These are phyloP conservation scores for Meloidogyne chitwoodi DNA, from an alignment of 1,140 invertebrate species.

Conservation along the genomic window DNA sequence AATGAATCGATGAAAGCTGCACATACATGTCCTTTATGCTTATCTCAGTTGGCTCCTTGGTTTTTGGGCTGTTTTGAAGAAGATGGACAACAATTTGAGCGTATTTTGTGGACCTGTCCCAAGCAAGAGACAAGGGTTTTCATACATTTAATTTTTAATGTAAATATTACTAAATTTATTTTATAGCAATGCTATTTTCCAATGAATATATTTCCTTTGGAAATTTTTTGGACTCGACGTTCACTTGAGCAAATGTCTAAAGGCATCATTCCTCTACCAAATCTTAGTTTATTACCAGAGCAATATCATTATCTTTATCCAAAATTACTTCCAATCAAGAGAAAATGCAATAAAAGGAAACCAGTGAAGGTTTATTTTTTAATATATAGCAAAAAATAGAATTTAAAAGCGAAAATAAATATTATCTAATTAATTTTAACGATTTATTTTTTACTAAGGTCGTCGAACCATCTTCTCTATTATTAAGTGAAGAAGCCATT, in stretches of 20 bases:
- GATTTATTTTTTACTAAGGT: not conserved
- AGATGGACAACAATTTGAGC: constrained; percentile 25
- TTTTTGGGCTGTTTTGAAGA: constrained; percentile 29
- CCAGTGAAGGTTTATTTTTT: not conserved
- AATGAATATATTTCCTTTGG: constrained; percentile 35
- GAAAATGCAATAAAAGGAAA: not conserved
- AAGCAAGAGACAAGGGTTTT: constrained; percentile 40
- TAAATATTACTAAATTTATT: not conserved
- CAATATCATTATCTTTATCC: constrained; percentile 39
- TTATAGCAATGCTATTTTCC: constrained; percentile 44
- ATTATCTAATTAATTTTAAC: not conserved
- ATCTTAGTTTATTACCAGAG: constrained; percentile 41
- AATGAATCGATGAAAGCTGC: not conserved
- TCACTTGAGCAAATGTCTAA: constrained; percentile 33
- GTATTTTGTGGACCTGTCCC: constrained; percentile 46
- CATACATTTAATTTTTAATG: constrained; percentile 8
- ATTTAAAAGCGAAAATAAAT: too few relatives aligned
- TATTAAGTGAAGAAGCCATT: not conserved
- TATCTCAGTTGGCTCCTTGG: constrained; percentile 26
- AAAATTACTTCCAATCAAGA: constrained; percentile 24
- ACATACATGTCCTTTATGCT: constrained; percentile 36
- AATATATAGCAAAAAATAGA: too few relatives aligned
- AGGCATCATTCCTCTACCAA: constrained; percentile 40
- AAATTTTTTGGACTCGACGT: constrained; percentile 45
- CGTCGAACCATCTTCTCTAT: too few relatives aligned